Evolutionary conservation across 2,113 vertebrate genomes (phyloP).

Genomic region (Ictalurus punctatus): DNA sequence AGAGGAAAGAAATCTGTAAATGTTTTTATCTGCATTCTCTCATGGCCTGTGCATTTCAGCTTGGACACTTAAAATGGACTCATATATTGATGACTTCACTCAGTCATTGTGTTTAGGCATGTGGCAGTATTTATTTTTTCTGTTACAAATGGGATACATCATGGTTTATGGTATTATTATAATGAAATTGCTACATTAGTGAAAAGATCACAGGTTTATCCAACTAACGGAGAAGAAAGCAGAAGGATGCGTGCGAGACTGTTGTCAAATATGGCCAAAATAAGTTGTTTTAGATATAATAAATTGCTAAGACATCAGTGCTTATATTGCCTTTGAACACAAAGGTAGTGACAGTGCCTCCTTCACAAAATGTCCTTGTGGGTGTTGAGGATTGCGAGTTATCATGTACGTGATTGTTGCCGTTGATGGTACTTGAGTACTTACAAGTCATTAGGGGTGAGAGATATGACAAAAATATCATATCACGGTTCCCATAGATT

Average conservation of each 20-base stretch:
- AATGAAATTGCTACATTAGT: background rate
- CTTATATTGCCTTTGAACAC: background rate
- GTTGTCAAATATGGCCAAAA: background rate
- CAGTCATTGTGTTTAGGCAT: too few relatives aligned
- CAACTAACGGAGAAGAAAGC: background rate
- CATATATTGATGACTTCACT: too few relatives aligned
- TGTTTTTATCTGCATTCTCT: conserved; percentile 18
- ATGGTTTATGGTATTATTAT: background rate
- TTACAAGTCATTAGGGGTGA: background rate
- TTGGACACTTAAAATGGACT: background rate
- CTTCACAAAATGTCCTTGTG: background rate
- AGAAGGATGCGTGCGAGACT: background rate
- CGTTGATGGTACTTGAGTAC: background rate
- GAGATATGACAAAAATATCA: background rate
- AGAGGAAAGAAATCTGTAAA: conserved; percentile 1
- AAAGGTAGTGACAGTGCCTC: background rate
- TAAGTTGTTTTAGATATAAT: background rate
- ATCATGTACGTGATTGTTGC: background rate
- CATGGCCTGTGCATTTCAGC: background rate
- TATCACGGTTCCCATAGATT: background rate
- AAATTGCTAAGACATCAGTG: background rate
- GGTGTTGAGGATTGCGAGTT: background rate
- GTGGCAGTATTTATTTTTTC: background rate
- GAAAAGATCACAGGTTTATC: background rate
- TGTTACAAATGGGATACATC: background rate